phyloP scores from a whole-genome alignment of 2,797 vertebrate species.

The Nasua narica region DNA sequence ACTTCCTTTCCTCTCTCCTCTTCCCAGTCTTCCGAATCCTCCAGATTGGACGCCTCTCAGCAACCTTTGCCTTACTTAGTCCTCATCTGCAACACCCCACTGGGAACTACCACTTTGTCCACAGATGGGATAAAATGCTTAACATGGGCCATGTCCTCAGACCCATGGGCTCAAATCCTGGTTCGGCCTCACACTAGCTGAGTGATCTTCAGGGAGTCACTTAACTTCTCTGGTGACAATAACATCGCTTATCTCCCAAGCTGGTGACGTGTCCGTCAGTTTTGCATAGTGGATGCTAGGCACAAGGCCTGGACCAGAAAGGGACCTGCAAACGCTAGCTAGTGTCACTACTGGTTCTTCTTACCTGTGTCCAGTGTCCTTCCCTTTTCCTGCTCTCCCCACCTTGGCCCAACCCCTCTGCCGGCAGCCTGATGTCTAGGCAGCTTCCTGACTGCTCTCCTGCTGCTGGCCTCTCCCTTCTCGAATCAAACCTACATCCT shows the following conservation, averaged over 20 bases:
- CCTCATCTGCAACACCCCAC: neutral
- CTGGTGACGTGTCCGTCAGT: neutral
- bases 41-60: neutral
- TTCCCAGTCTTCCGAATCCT: neutral
- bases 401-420: neutral
- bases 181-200: neutral
- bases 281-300: neutral
- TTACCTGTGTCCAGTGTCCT: neutral
- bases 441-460: neutral
- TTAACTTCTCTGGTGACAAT: neutral
- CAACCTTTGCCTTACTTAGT: neutral
- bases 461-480: neutral
- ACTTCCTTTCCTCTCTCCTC: neutral
- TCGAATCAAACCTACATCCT: slow-evolving; percentile 46
- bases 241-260: no score
- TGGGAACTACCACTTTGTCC: neutral
- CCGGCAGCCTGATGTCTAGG: neutral
- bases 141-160: neutral
- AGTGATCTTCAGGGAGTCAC: neutral
- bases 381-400: neutral
- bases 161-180: neutral
- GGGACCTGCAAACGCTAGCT: neutral
- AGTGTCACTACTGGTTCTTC: neutral
- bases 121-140: neutral
- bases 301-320: neutral